Evolutionary conservation across 2,113 vertebrate species (phyloP).

Genomic region (Neolamprologus cancellatus): DNA sequence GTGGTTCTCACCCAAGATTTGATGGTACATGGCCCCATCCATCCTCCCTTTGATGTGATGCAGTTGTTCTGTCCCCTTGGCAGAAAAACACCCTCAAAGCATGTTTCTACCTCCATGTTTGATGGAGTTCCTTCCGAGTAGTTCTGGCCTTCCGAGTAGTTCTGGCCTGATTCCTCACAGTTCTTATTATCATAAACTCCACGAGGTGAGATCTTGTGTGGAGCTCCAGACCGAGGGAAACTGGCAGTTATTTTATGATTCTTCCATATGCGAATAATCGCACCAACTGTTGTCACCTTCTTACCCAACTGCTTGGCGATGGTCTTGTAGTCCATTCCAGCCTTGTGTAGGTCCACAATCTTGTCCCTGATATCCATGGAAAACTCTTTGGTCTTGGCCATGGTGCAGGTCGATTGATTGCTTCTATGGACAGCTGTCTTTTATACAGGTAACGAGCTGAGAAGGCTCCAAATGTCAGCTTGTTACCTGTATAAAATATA

Average conservation of each 20-base stretch:
- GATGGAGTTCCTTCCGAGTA: not conserved
- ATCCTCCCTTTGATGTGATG: not conserved
- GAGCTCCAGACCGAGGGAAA: fast-evolving
- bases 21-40: not conserved
- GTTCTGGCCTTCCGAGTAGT: not conserved
- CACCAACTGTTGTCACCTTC: not conserved
- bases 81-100: not conserved
- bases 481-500: not conserved
- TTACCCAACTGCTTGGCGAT: fast-evolving
- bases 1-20: too few relatives aligned
- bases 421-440: not conserved
- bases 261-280: not conserved
- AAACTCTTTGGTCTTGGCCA: not conserved
- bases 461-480: not conserved
- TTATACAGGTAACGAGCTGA: not conserved
- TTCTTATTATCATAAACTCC: not conserved
- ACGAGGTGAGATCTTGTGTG: not conserved
- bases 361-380: not conserved
- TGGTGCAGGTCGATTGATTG: not conserved
- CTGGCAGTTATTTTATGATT: not conserved
- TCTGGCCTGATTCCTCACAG: fast-evolving
- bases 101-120: not conserved
- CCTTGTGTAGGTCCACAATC: not conserved
- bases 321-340: not conserved
- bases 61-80: not conserved